phyloP scores from a whole-genome alignment of 2,888 invertebrate genomes.

The Scaptomyza reducta region DNA sequence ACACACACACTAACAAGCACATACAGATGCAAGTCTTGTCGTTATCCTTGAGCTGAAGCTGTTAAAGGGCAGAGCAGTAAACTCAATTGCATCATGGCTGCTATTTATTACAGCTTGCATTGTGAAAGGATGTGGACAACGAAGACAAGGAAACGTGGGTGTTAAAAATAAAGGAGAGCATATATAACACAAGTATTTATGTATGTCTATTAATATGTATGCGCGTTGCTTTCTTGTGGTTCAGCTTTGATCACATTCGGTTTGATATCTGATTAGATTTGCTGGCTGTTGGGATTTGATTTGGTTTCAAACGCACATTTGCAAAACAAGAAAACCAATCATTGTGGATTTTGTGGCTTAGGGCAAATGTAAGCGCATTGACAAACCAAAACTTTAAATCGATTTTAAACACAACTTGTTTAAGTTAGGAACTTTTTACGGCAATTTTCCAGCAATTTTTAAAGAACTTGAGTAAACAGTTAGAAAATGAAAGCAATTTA shows the following conservation, averaged over 20 bases:
- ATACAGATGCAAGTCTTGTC: background rate
- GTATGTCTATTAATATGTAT: background rate
- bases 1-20: conserved; percentile 29
- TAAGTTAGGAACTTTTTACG: background rate
- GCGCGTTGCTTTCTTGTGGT: conserved; percentile 9
- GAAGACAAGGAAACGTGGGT: conserved; percentile 6
- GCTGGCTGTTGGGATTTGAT: background rate
- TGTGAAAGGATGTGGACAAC: conserved; percentile 11
- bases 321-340: conserved; percentile 7
- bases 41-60: conserved; percentile 32
- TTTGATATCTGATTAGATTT: conserved; percentile 41
- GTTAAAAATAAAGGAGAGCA: background rate
- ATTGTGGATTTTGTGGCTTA: background rate
- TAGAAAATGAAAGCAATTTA: no score
- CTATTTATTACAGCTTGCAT: conserved; percentile 31
- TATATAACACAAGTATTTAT: background rate
- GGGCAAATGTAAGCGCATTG: background rate
- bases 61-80: conserved; percentile 16
- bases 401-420: background rate
- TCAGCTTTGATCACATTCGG: conserved; percentile 16
- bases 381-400: background rate
- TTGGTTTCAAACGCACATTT: background rate
- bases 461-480: no score
- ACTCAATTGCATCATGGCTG: conserved; percentile 18
- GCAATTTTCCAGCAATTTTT: background rate